phyloP scores from a whole-genome alignment of 2,113 vertebrate species.

The Microtus ochrogaster region DNA sequence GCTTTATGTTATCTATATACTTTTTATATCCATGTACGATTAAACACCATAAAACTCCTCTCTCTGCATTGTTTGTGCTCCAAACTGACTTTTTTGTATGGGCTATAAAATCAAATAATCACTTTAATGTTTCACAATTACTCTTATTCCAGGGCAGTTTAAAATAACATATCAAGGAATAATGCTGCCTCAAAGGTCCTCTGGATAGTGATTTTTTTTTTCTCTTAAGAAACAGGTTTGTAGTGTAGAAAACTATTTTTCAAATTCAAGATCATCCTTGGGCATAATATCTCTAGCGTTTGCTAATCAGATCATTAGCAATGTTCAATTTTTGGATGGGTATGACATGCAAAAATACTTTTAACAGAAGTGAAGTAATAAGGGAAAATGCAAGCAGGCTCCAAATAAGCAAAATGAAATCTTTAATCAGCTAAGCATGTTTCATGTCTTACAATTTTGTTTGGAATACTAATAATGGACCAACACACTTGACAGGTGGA shows the following conservation, averaged over 20 bases:
- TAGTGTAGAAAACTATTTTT: slow-evolving; percentile 8
- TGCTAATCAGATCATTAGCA: slow-evolving; percentile 58
- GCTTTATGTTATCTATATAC: background rate
- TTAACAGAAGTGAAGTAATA: slow-evolving; percentile 54
- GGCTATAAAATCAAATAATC: slow-evolving; percentile 37
- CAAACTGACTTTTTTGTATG: slow-evolving; percentile 1
- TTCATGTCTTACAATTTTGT: slow-evolving; percentile 62
- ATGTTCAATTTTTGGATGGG: slow-evolving; percentile 3
- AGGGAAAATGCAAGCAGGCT: slow-evolving; percentile 48
- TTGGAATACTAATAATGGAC: slow-evolving; percentile 57
- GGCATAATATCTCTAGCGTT: slow-evolving; percentile 37
- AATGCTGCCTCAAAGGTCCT: background rate
- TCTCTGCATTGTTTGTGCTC: background rate
- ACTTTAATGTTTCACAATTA: slow-evolving; percentile 30
- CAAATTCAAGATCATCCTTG: slow-evolving; percentile 43
- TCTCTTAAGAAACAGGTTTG: background rate
- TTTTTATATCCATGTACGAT: background rate
- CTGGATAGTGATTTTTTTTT: slow-evolving; percentile 11
- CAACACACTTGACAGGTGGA: slow-evolving; percentile 54
- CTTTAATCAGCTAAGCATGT: slow-evolving; percentile 58
- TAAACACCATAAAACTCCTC: background rate
- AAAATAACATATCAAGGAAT: background rate
- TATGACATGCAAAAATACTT: background rate
- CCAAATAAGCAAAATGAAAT: slow-evolving; percentile 3
- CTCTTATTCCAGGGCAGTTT: background rate